A percentile compares a stretch with the other conserved stretches of the same genome.
Evolutionary conservation across 2,888 invertebrate species (phyloP).

Genomic region (Pachycephus smyrnensis): DNA sequence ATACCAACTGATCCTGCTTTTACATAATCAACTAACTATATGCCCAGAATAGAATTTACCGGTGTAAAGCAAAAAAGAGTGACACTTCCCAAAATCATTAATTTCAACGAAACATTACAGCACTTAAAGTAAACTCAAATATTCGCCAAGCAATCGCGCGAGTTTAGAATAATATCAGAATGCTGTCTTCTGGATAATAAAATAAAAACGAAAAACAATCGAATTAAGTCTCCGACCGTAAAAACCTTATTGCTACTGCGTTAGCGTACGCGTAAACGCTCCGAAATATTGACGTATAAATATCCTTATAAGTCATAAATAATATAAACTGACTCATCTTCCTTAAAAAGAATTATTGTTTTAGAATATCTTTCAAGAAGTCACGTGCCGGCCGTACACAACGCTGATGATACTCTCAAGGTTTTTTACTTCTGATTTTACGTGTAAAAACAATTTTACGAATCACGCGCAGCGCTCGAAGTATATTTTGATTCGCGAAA

Average conservation of each 20-base stretch:
- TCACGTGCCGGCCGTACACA: not conserved
- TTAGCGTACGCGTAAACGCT: not conserved
- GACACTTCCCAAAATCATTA: not conserved
- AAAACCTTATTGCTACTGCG: not conserved
- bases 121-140: not conserved
- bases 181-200: not conserved
- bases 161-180: not conserved
- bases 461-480: not conserved
- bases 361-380: not conserved
- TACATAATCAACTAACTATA: constrained; percentile 7
- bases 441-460: not conserved
- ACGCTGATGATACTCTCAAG: not conserved
- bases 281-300: not conserved
- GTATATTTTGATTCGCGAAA: not conserved
- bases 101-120: not conserved
- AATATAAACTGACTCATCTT: not conserved
- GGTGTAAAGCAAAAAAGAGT: not conserved
- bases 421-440: not conserved
- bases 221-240: not conserved
- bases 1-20: not conserved
- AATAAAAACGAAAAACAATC: not conserved
- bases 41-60: constrained; percentile 7
- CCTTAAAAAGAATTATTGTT: not conserved
- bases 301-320: not conserved
- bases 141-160: not conserved